These are phyloP conservation scores for Riptortus pedestris DNA, from an alignment of 1,140 invertebrate species.

Conservation along the genomic window DNA sequence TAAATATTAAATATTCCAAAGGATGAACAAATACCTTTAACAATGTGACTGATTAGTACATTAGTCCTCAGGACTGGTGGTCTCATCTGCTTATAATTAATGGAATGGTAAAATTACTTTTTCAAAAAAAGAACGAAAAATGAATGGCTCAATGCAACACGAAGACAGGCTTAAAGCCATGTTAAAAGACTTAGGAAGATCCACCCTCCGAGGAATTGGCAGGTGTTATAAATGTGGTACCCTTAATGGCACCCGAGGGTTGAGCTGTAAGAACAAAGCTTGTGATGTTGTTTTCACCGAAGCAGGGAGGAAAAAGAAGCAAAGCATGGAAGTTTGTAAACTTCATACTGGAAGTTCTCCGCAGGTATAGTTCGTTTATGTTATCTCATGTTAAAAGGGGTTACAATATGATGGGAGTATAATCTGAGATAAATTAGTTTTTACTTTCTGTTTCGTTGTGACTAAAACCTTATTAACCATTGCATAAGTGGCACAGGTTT, in stretches of 20 bases:
- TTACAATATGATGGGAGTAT: too few relatives aligned
- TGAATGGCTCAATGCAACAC: constrained; percentile 23
- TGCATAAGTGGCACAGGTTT: too few relatives aligned
- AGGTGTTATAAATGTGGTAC: constrained; percentile 71
- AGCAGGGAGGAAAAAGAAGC: constrained; percentile 49
- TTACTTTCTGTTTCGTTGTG: too few relatives aligned
- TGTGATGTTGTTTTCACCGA: constrained; percentile 62
- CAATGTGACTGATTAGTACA: too few relatives aligned
- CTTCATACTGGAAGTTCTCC: constrained; percentile 27
- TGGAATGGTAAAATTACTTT: too few relatives aligned
- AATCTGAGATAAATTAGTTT: not conserved
- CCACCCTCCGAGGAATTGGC: constrained; percentile 55
- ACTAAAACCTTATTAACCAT: too few relatives aligned
- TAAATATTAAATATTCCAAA: too few relatives aligned
- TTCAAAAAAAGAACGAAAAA: too few relatives aligned
- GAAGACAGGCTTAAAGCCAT: constrained; percentile 28
- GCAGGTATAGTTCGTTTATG: constrained; percentile 17
- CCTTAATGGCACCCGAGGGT: constrained; percentile 62
- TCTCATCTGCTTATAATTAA: too few relatives aligned
- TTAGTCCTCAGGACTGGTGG: too few relatives aligned
- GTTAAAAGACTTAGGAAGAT: constrained; percentile 50
- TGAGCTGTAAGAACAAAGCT: constrained; percentile 64
- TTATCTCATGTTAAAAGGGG: too few relatives aligned
- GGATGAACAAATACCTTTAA: too few relatives aligned
- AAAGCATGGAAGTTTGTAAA: constrained; percentile 52